Evolutionary conservation across 1,140 invertebrate species (phyloP), one percentile per base, ranked within the genome.

Genomic region (Drusus annulatus): DNA sequence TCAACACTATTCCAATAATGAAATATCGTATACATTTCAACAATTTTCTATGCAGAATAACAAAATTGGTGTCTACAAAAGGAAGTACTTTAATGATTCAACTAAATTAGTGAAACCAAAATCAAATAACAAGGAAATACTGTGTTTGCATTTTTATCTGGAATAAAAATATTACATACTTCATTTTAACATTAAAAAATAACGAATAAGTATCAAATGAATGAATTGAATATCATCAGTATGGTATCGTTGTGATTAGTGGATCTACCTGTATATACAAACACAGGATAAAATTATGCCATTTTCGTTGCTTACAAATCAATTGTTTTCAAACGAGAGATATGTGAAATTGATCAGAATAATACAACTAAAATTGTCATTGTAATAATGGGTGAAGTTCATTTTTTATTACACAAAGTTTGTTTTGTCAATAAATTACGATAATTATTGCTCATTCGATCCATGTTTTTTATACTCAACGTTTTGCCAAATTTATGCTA

Each of bases 281-380:
- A 51, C 50, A 71, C 68, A 71, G 52, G 52, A 52, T 54, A 25
- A 52, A 28, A 71, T 52, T 51, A 71, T 6, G 50, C 45, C 68
- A 54, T 71, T 71, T 71, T 71, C 68, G 68, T 71, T 71, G 68
- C 21, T 71, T 28, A 50, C 17, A 71, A 71, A 71, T 51, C n/a
- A 71, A 71, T 68, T 45, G 19, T 23, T 60, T 23, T 17, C 16
- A 60, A 60, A 56, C 8, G n/a, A 17, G 54, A 45, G 36, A 45
- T 45, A 45, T 45, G 36, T 45, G 7, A 1, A 45, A 45, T 45
- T 45, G 36, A 45, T 45, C 36, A 45, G 13, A 45, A 45, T 45
- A 45, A 45, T 13, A 45, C 2, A 45, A 45, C 36, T 45, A 13
- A 45, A 45, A 45, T 45, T 45, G 36, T 45, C 10, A 45, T 13